Evolutionary conservation across 2,797 vertebrate genomes (phyloP), one percentile per base, ranked within the genome.

Genomic region (Gymnocypris eckloni): DNA sequence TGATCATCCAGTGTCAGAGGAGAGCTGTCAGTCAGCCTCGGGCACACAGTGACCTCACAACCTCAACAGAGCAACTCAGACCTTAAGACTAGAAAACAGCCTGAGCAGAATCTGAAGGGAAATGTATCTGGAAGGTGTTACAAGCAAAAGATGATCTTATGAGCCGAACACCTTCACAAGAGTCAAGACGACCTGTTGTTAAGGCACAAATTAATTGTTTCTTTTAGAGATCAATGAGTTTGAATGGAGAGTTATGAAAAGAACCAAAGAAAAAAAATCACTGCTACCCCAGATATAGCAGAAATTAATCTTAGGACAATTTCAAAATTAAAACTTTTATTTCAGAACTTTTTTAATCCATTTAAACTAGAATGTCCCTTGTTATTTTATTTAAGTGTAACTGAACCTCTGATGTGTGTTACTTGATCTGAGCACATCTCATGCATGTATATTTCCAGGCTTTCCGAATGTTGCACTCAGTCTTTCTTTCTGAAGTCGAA

Each of bases 21-120:
- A 91, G 86, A 87, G 77, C 84, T 90, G 91, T 89, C 90, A 90
- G 89, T 91, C 89, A 89, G 88, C 86, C 85, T 87, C 6, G 13
- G 16, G 64, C 77, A 64, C 25, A 71, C 54, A n/a, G 70, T 70
- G 73, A 67, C 48, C 86, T 87, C 75, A 76, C 18, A 4, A 28
- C 64, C 75, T 85, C 76, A 85, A 33, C 69, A 72, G 78, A 80
- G 69, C 77, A 79, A 70, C 39, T 39, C 50, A 37, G 64, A 59
- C 48, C 64, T 71, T 48, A 45, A 71, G 16, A 61, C 66, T 33
- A 41, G 13, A 67, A 37, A 69, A 77, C 43, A 67, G n/a, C 39
- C 39, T 33, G 11, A 75, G 81, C 54, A 37, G 15, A 79, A 70
- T 56, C 50, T 66, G 33, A 37, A 67, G 81, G 54, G 41, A 83